Evolutionary conservation across 2,888 invertebrate genomes (phyloP), one percentile per base, ranked within the genome.

Genomic region (Amblyteles armatorius): DNA sequence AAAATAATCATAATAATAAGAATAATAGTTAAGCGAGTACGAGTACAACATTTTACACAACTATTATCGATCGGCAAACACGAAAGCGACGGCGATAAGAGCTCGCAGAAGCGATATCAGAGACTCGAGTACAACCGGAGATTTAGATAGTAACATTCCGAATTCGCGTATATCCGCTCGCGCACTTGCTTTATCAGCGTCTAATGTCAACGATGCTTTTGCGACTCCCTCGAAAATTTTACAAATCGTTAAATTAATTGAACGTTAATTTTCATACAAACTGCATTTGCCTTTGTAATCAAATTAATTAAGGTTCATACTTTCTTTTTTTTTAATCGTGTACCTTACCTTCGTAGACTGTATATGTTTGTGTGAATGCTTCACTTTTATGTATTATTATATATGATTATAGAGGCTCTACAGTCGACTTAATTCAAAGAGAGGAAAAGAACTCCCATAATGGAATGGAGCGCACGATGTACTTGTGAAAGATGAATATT

Each of bases 111-210:
- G 40, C 40, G 60, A 52, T 48, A 60, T 60, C 60, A 57, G 40
- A 40, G 22, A 44, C 5, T 13, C 26, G 22, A 73, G 19, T 36
- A 73, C 40, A 36, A 40, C 13, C 44, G 26, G 74, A 74, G 74
- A 74, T 74, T 74, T 60, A 63, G 44, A 74, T 60, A 60, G 60
- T 9, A 19, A 40, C 55, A 72, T 55, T 55, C 55, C 55, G 29
- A 16, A 69, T 26, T 50, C 72, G 55, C 36, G 36, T 19, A 36
- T 33, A n/a, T 52, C 19, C 55, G 7, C 55, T 33, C 36, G 19
- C 29, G 4, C 22, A 69, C 13, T 57, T 13, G 36, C 63, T 63
- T 63, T 29, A 63, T 63, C 63, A 36, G 33, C n/a, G 33, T n/a
- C n/a, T 16, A 63, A 33, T n/a, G 6, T 33, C 29, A 33, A 1